Conservation (phyloP, 2,888 invertebrate species). For the Caenorhabditis becei region DNA sequence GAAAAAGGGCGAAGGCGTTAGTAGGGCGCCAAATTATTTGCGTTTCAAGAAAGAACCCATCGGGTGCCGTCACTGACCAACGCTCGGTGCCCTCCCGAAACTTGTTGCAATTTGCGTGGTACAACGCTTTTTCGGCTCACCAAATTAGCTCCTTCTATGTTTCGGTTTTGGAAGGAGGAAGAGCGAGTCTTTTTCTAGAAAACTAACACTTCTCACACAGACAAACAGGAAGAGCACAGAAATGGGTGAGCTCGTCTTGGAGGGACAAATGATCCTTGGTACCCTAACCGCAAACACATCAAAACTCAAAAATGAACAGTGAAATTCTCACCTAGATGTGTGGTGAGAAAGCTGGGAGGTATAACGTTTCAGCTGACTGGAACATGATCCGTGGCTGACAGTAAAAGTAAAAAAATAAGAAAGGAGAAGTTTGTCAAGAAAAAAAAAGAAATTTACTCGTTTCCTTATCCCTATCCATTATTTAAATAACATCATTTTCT, state of each 20-base stretch:
- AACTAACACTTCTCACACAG: conserved; percentile 19
- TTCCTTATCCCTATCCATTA: conserved; percentile 20
- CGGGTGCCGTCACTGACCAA: conserved; percentile 35
- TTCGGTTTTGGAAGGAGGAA: conserved; percentile 19
- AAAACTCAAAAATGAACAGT: conserved; percentile 6
- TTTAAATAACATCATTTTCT: conserved; percentile 51
- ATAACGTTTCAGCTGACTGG: conserved; percentile 10
- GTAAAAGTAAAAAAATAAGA: background rate
- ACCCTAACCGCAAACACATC: conserved; percentile 19
- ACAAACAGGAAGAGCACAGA: conserved; percentile 34
- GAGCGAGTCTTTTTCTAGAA: conserved; percentile 9
- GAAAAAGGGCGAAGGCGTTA: conserved; percentile 32
- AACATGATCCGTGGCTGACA: background rate
- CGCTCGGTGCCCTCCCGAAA: conserved; percentile 20
- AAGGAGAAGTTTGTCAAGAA: conserved; percentile 4
- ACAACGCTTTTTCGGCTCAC: conserved; percentile 36
- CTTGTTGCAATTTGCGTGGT: conserved; percentile 47
- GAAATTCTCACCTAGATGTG: conserved; percentile 11
- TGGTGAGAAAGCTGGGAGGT: conserved; percentile 2
- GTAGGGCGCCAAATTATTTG: conserved; percentile 46
- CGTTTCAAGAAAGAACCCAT: conserved; percentile 49
- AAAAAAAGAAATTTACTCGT: background rate
- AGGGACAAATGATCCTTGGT: conserved; percentile 38
- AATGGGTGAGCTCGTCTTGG: conserved; percentile 15
- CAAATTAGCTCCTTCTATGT: conserved; percentile 55